Conservation (phyloP, 2,113 vertebrate species). For the Lonchura striata region DNA sequence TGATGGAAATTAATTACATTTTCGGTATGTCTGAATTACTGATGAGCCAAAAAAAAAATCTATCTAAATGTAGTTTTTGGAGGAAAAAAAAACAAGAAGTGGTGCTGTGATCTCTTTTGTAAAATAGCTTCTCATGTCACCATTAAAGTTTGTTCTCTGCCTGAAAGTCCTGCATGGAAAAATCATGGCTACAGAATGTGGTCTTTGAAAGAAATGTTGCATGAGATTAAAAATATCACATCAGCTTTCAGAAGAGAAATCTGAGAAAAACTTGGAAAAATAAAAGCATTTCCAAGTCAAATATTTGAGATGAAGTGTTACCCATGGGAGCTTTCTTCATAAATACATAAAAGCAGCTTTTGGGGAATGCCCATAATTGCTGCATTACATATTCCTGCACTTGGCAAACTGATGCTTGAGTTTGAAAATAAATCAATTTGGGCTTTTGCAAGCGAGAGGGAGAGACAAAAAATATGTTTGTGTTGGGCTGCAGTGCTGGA, state of each 20-base stretch:
- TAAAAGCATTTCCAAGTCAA: constrained; percentile 47
- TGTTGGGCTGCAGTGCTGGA: background rate
- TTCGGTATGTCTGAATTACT: background rate
- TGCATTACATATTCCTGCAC: background rate
- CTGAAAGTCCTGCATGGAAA: background rate
- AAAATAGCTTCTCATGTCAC: background rate
- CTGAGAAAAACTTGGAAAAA: background rate
- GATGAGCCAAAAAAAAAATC: background rate
- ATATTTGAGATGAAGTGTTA: constrained; percentile 29
- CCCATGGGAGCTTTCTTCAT: constrained; percentile 22
- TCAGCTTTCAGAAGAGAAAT: background rate
- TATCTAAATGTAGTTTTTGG: background rate
- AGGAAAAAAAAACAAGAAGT: background rate
- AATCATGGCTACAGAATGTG: background rate
- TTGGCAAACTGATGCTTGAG: background rate
- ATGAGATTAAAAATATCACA: background rate
- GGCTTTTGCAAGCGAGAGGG: background rate
- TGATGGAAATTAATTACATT: constrained; percentile 30
- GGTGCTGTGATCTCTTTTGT: background rate
- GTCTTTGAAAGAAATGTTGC: background rate
- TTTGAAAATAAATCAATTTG: constrained; percentile 30
- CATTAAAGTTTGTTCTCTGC: background rate
- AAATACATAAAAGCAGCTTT: constrained; percentile 55
- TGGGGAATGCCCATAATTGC: constrained; percentile 48
- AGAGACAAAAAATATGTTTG: background rate